A percentile compares a stretch with the other conserved stretches of the same genome.
These are phyloP conservation scores for Pica pica DNA, from an alignment of 2,113 vertebrate species.

Conservation along the genomic window DNA sequence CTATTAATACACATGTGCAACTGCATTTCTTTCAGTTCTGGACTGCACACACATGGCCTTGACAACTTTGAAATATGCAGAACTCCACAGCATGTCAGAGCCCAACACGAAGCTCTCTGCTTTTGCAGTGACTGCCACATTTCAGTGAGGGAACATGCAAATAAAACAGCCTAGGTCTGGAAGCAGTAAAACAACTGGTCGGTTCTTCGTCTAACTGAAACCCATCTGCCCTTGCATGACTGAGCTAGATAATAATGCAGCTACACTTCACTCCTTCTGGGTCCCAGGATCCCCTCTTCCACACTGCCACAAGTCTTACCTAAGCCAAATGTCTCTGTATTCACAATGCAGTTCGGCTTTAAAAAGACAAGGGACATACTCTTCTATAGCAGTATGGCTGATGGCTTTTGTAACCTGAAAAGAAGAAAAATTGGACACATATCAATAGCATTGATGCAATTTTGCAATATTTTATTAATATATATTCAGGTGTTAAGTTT, in stretches of 20 bases:
- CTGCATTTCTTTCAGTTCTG: not conserved
- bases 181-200: not conserved
- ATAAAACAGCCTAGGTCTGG: not conserved
- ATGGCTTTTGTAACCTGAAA: not conserved
- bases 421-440: not conserved
- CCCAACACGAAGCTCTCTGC: not conserved
- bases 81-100: not conserved
- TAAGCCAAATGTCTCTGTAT: not conserved
- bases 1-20: not conserved
- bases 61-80: not conserved
- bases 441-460: not conserved
- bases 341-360: not conserved
- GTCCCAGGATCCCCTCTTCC: not conserved
- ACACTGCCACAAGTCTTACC: not conserved
- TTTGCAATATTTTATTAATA: not conserved
- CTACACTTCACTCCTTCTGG: not conserved
- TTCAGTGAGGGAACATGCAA: not conserved
- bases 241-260: not conserved
- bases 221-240: not conserved
- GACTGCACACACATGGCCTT: not conserved
- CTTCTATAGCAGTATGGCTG: not conserved
- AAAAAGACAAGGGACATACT: not conserved
- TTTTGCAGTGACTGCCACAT: not conserved
- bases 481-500: not conserved
- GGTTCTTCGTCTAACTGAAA: not conserved